Evolutionary conservation across 2,888 invertebrate genomes (phyloP).

Genomic region (Parelbella ahira): DNA sequence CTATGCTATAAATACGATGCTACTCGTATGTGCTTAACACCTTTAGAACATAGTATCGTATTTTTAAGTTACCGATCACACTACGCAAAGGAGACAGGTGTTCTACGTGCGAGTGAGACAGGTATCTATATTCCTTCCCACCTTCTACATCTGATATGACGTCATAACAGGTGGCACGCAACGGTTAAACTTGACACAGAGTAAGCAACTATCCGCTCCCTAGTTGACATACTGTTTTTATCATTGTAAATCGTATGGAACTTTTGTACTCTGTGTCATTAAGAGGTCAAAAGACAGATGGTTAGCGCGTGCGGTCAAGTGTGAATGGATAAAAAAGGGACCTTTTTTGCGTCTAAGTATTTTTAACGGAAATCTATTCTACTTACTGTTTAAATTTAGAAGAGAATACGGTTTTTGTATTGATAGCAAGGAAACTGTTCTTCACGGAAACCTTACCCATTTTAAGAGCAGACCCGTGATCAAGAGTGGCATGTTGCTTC

Average conservation of each 20-base stretch:
- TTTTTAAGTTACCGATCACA: constrained; percentile 9
- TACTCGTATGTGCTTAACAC: no score
- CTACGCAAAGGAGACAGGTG: constrained; percentile 28
- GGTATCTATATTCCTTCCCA: no score
- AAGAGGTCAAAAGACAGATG: constrained; percentile 41
- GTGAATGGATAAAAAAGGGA: constrained; percentile 34
- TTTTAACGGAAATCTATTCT: constrained; percentile 10
- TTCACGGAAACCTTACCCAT: no score
- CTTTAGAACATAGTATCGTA: no score
- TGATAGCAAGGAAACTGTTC: no score
- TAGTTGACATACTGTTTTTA: constrained; percentile 25
- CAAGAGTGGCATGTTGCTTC: no score
- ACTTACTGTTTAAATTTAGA: neutral
- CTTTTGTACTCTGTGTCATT: constrained; percentile 20
- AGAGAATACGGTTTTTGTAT: no score
- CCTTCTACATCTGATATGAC: constrained; percentile 47
- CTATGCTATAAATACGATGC: no score
- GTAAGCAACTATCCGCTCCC: constrained; percentile 19
- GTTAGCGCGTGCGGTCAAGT: constrained; percentile 47
- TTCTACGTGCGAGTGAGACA: constrained; percentile 32
- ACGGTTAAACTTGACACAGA: constrained; percentile 46
- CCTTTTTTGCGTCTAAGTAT: constrained; percentile 16
- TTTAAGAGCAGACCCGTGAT: no score
- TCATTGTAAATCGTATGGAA: neutral
- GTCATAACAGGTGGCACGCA: constrained; percentile 49